phyloP scores from a whole-genome alignment of 2,888 invertebrate genomes.

The Lasiommata megera region DNA sequence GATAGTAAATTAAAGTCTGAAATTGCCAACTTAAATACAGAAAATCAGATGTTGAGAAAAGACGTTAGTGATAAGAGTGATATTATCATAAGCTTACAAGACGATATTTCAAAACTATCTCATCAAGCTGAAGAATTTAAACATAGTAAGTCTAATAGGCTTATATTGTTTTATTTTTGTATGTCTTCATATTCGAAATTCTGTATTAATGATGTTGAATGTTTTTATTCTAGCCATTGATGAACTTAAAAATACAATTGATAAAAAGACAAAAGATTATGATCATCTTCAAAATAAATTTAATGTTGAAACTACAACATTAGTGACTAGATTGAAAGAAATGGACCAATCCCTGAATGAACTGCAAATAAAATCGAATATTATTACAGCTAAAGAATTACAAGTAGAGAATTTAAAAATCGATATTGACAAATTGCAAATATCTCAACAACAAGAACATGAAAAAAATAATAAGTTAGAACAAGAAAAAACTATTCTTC shows the following conservation, averaged over 20 bases:
- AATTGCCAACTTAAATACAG: constrained; percentile 34
- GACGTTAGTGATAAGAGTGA: constrained; percentile 37
- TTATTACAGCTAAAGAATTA: constrained; percentile 37
- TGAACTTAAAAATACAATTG: constrained; percentile 40
- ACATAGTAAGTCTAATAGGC: constrained; percentile 25
- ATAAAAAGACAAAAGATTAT: constrained; percentile 43
- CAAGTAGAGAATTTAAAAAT: constrained; percentile 39
- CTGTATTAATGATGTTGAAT: neutral
- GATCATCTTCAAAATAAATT: constrained; percentile 41
- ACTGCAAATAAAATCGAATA: constrained; percentile 35
- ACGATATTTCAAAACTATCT: constrained; percentile 36
- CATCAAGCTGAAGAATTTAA: constrained; percentile 15
- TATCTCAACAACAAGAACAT: constrained; percentile 33
- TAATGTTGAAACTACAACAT: constrained; percentile 41
- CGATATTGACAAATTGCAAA: constrained; percentile 41
- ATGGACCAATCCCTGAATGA: constrained; percentile 44
- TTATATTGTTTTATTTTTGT: neutral
- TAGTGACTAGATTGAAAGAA: constrained; percentile 44
- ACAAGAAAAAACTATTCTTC: constrained; percentile 40
- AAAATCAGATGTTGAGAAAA: constrained; percentile 30
- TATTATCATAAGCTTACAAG: constrained; percentile 37
- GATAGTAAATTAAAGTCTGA: constrained; percentile 36
- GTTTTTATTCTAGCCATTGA: constrained; percentile 41
- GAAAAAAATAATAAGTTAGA: constrained; percentile 34
- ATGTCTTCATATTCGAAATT: neutral